Conservation (phyloP, 2,797 vertebrate genomes). For the Sphaeramia orbicularis region DNA sequence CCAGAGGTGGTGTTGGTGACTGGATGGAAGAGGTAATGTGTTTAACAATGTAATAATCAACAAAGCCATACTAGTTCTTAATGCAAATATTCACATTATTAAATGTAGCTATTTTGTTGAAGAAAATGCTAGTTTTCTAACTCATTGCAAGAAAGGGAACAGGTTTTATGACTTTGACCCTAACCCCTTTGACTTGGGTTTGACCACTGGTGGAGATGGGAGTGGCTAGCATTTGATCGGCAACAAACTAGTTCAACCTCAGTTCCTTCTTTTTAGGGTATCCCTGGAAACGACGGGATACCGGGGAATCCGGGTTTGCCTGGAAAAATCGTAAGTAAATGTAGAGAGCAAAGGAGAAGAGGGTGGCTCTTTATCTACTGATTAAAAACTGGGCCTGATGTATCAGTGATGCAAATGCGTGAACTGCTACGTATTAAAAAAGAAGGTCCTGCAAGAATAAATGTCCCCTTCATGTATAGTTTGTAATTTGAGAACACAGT, state of each 20-base stretch:
- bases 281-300: constrained; percentile 94
- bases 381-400: constrained; percentile 22
- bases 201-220: constrained; percentile 76
- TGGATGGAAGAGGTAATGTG: constrained; percentile 48
- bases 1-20: constrained; percentile 38
- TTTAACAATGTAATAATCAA: constrained; percentile 27
- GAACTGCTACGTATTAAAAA: not conserved
- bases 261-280: constrained; percentile 92
- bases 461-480: not conserved
- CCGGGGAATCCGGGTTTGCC: constrained; percentile 92
- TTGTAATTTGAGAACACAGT: not conserved
- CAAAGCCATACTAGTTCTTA: constrained; percentile 3
- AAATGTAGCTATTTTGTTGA: not conserved
- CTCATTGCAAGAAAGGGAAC: constrained; percentile 56
- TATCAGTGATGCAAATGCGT: constrained; percentile 32
- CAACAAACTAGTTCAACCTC: constrained; percentile 85
- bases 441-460: not conserved
- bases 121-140: constrained; percentile 25
- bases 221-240: constrained; percentile 72
- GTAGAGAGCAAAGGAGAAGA: constrained; percentile 70
- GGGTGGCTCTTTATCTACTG: constrained; percentile 39
- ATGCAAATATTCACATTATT: constrained; percentile 1
- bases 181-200: constrained; percentile 66
- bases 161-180: constrained; percentile 36
- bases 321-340: constrained; percentile 90